A percentile compares a stretch with the other conserved stretches of the same genome.
Evolutionary conservation across 1,140 invertebrate species (phyloP).

Genomic region (Asbolus verrucosus): DNA sequence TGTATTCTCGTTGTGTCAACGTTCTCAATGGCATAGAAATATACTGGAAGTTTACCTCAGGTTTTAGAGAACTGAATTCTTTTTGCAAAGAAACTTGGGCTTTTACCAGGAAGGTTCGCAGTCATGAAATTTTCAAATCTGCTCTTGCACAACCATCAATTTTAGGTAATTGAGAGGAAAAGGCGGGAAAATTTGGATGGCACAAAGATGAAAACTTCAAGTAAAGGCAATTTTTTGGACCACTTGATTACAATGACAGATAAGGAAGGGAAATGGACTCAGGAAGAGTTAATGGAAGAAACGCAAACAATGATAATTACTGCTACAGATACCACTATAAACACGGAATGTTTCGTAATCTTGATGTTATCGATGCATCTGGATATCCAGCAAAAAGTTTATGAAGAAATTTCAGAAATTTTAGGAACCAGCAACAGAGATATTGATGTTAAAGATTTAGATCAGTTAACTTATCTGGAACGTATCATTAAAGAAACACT

Average conservation of each 20-base stretch:
- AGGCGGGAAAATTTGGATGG: neutral
- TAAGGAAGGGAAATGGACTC: neutral
- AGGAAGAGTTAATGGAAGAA: neutral
- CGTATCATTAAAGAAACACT: slow-evolving; percentile 14
- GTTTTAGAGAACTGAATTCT: no score
- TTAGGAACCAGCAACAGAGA: neutral
- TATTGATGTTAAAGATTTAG: neutral
- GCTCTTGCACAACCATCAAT: no score
- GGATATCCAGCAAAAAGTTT: neutral
- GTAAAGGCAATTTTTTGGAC: neutral
- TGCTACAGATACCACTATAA: neutral
- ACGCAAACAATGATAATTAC: neutral
- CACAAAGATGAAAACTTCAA: no score
- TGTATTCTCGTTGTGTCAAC: no score
- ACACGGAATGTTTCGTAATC: neutral
- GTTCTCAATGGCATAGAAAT: no score
- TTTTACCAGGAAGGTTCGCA: no score
- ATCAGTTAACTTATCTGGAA: neutral
- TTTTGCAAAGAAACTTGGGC: no score
- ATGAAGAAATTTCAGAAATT: neutral
- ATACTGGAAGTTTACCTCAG: no score
- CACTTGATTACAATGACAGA: neutral
- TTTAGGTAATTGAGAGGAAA: neutral
- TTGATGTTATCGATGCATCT: neutral
- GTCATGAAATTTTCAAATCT: no score